Conservation (phyloP, 2,797 vertebrate genomes). For the Ctenopoma multispine region DNA sequence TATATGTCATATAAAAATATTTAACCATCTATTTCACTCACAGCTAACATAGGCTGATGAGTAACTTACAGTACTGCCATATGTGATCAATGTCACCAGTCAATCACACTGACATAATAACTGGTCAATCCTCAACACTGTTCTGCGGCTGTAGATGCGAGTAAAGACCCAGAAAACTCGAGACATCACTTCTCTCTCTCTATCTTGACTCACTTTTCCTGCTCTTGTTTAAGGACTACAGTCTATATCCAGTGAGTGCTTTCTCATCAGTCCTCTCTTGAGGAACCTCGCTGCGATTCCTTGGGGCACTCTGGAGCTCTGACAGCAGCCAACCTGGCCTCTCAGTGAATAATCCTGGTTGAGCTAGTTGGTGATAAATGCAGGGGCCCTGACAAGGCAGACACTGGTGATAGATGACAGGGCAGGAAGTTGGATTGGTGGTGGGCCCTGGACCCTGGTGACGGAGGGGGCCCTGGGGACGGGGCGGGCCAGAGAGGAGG, state of each 20-base stretch:
- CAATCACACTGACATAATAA: slow-evolving; percentile 22
- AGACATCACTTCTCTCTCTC: slow-evolving; percentile 46
- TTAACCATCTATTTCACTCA: slow-evolving; percentile 67
- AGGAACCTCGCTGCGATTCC: slow-evolving; percentile 33
- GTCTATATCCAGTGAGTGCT: slow-evolving; percentile 53
- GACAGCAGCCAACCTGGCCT: slow-evolving; percentile 50
- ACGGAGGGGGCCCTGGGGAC: slow-evolving; percentile 40
- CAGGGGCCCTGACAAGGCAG: slow-evolving; percentile 75
- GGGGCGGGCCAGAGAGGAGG: slow-evolving; percentile 64
- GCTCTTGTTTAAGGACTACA: slow-evolving; percentile 50
- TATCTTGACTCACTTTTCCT: slow-evolving; percentile 47
- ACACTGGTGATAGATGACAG: slow-evolving; percentile 74
- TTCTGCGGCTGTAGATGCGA: slow-evolving; percentile 54
- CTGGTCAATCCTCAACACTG: slow-evolving; percentile 42
- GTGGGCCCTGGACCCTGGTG: slow-evolving; percentile 56
- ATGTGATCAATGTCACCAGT: slow-evolving; percentile 46
- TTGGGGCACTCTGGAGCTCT: slow-evolving; percentile 55
- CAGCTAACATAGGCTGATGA: slow-evolving; percentile 58
- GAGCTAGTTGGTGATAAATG: slow-evolving; percentile 65
- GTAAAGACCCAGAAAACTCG: slow-evolving; percentile 40
- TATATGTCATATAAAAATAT: slow-evolving; percentile 75
- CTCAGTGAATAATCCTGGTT: slow-evolving; percentile 41
- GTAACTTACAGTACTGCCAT: slow-evolving; percentile 71
- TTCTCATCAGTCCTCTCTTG: slow-evolving; percentile 46
- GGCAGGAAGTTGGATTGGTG: slow-evolving; percentile 62